A percentile compares a stretch with the other conserved stretches of the same genome.
These are phyloP conservation scores for Cheiracanthium punctorium DNA, from an alignment of 2,888 invertebrate genomes.

Conservation along the genomic window DNA sequence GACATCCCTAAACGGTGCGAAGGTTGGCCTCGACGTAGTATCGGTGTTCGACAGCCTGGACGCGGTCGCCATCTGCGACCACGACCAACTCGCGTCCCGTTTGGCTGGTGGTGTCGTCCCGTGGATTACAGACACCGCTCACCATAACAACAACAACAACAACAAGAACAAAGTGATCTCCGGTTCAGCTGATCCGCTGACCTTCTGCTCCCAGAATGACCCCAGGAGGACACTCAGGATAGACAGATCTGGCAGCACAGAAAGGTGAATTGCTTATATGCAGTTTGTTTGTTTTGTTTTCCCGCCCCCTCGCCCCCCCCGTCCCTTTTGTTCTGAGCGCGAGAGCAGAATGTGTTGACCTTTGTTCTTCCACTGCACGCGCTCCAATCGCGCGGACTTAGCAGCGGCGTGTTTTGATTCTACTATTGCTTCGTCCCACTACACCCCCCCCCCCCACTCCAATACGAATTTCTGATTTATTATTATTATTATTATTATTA, in stretches of 20 bases:
- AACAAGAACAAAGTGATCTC: conserved; percentile 18
- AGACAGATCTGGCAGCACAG: conserved; percentile 52
- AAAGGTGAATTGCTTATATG: too few species aligned
- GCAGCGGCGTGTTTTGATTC: background rate
- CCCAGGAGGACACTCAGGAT: conserved; percentile 47
- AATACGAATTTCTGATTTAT: too few species aligned
- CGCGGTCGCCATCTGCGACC: background rate
- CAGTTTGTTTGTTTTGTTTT: conserved; percentile 1
- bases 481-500: too few species aligned
- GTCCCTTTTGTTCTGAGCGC: background rate
- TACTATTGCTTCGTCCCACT: background rate
- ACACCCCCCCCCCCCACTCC: background rate
- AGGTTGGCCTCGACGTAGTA: conserved; percentile 5
- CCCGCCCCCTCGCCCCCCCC: background rate
- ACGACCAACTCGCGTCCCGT: conserved; percentile 25
- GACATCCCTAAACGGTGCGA: conserved; percentile 2
- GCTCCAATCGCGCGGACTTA: background rate
- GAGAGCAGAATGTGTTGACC: conserved; percentile 17
- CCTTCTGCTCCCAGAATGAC: conserved; percentile 37
- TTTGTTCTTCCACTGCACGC: conserved; percentile 14
- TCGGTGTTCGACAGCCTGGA: background rate
- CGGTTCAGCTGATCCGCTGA: conserved; percentile 38
- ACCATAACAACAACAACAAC: conserved; percentile 7
- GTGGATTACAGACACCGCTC: conserved; percentile 21
- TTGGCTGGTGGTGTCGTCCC: background rate